Evolutionary conservation across 2,888 invertebrate species (phyloP).

Genomic region (Lepidochrysops patricia): DNA sequence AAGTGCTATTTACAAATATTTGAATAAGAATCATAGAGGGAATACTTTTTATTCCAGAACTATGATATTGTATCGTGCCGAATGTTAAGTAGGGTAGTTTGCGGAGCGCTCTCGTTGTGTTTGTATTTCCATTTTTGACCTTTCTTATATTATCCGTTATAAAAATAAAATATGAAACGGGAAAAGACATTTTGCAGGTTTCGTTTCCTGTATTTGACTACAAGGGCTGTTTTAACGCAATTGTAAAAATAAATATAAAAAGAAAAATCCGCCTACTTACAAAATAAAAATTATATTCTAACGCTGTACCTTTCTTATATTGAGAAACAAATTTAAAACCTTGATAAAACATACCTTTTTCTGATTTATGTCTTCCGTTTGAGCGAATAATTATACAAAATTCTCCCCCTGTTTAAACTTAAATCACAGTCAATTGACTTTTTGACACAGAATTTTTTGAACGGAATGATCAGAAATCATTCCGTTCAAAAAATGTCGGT

Average conservation of each 20-base stretch:
- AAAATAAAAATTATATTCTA: not conserved
- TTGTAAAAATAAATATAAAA: no score
- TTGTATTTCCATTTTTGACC: slow-evolving; percentile 6
- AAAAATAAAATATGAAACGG: slow-evolving; percentile 4
- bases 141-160: slow-evolving; percentile 1
- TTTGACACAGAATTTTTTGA: no score
- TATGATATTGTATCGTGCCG: slow-evolving; percentile 10
- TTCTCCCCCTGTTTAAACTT: not conserved
- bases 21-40: slow-evolving; percentile 13
- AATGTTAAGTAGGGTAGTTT: slow-evolving; percentile 8
- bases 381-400: not conserved
- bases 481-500: not conserved
- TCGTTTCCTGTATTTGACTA: not conserved
- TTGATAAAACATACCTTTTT: not conserved
- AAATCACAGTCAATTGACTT: slow-evolving; percentile 4
- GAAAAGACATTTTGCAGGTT: not conserved
- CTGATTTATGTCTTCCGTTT: not conserved
- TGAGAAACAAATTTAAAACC: not conserved
- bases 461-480: not conserved
- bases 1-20: slow-evolving; percentile 14
- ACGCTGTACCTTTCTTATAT: not conserved
- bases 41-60: slow-evolving; percentile 9
- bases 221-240: no score
- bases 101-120: not conserved
- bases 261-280: not conserved